Conservation (phyloP, 2,888 invertebrate species). For the Cartodere bifasciata region DNA sequence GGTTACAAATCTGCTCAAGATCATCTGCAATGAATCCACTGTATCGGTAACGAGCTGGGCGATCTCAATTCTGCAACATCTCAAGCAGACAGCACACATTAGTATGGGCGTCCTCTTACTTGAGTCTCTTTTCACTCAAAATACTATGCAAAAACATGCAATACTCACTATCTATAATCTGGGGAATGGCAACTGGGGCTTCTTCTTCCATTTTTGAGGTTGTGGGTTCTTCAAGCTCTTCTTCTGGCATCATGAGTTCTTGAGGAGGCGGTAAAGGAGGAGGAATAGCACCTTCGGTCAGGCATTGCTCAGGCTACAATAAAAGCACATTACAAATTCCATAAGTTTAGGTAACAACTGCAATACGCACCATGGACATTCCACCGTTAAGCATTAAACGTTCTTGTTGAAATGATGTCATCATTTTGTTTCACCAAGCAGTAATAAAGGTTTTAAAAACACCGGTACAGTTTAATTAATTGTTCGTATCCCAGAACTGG, state of each 20-base stretch:
- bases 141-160: conserved; percentile 12
- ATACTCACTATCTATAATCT: conserved; percentile 28
- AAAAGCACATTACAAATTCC: neutral
- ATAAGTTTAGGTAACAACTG: neutral
- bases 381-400: conserved; percentile 21
- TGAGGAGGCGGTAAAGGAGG: conserved; percentile 6
- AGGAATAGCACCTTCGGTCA: neutral
- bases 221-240: conserved; percentile 23
- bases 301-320: neutral
- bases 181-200: conserved; percentile 19
- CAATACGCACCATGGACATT: conserved; percentile 13
- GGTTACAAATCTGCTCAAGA: no score
- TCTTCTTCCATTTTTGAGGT: conserved; percentile 31
- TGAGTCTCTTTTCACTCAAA: conserved; percentile 15
- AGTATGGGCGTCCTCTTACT: conserved; percentile 31
- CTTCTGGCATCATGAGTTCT: neutral
- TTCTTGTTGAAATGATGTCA: conserved; percentile 31
- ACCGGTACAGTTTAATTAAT: no score
- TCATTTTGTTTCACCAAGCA: no score
- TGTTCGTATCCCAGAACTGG: no score
- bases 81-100: conserved; percentile 40
- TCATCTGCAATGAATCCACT: no score
- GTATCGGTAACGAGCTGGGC: conserved; percentile 30
- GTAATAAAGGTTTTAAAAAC: no score
- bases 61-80: conserved; percentile 39